Conservation (phyloP, 35 echinoderm and acorn worm species). For the Heliocidaris erythrogramma region DNA sequence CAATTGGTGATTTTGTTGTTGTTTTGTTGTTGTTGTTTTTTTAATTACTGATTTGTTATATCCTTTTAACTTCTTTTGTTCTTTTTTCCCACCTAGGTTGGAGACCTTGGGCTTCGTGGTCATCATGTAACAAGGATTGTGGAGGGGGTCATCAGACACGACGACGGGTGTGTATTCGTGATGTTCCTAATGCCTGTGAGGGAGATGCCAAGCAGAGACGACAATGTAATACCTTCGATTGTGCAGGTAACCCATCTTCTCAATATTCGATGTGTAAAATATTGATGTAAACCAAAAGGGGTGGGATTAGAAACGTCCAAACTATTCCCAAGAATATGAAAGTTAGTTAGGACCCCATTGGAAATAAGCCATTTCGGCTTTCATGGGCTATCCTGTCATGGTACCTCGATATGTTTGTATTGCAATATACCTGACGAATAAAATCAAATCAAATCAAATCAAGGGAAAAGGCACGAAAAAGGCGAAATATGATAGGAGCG, state of each 20-base stretch:
- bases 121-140: constrained; percentile 38
- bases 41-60: neutral
- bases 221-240: constrained; percentile 61
- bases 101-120: constrained; percentile 59
- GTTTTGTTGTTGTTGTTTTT: neutral
- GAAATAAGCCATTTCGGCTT: no score
- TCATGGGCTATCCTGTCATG: no score
- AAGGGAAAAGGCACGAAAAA: no score
- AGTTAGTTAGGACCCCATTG: no score
- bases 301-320: no score
- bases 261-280: neutral
- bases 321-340: no score
- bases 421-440: no score
- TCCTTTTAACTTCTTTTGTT: neutral
- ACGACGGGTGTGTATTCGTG: constrained; percentile 55
- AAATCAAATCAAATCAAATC: no score
- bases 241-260: constrained; percentile 46
- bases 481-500: no score
- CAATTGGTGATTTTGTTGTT: neutral
- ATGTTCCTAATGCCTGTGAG: constrained; percentile 69
- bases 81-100: constrained; percentile 38
- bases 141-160: constrained; percentile 52
- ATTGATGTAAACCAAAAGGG: neutral
- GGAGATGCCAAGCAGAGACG: constrained; percentile 58
- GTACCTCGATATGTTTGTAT: no score